Base-by-base conservation (phyloP, 1,140 invertebrate species). In the Drosophila melanica region DNA sequence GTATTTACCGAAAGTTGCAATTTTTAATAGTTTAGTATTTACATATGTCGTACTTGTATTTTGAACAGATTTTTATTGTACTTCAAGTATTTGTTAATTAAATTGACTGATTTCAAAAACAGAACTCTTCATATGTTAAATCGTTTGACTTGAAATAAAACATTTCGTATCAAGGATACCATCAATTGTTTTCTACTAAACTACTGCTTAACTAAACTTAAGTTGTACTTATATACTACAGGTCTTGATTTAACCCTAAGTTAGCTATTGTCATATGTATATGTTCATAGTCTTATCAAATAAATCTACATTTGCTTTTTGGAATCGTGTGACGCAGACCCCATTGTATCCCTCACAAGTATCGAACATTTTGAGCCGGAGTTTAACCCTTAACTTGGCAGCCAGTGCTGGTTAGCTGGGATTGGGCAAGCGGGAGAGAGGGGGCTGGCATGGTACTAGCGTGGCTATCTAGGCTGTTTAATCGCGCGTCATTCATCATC, bases 401-500 rank as follows among this genome's bases (percentile, higher is more conserved):
- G 41, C 30, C 51, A 54, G 16, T 37, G 64, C 18, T 63, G 42
- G 51, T 42, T 65, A 45, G 30, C 11, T 11, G 60, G 11, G n/a
- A 50, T 50, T 33, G 48, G n/a, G 7, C 11, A 27, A 16, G 14
- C 0, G 27, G 4, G 48, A n/a, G 11, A 1, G 53, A 3, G 6
- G n/a, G 12, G 54, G 14, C 30, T 44, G 14, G 27, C 55, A 33
- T 35, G 44, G 59, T 55, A 45, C 20, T 73, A 53, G 64, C 70
- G 27, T 68, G 70, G 65, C 64, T 87, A 87, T 87, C 84, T 79
- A 63, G 33, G 50, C 76, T 79, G 66, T 84, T 79, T 87, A 78
- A 87, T 87, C 84, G 75, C 37, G 62, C 79, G 71, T 89, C 84
- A 89, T 89, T 89, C 84, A 89, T 89, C 84, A 89, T 89, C 84